Conservation (phyloP, 1,140 invertebrate species). For the Glomeris maerens region DNA sequence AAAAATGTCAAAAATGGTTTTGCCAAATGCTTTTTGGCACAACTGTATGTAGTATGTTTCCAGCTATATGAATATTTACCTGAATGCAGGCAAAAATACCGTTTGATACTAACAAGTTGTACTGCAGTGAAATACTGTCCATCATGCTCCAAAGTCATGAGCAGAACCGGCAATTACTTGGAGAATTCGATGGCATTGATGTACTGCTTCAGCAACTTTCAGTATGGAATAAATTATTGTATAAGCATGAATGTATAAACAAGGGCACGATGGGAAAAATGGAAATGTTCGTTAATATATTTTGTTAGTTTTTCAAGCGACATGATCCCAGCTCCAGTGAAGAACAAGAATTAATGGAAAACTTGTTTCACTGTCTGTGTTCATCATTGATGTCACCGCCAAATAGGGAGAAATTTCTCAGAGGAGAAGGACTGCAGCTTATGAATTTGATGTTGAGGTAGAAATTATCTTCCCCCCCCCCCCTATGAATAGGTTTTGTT, state of each 20-base stretch:
- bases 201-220: conserved; percentile 87
- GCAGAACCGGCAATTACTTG: conserved; percentile 66
- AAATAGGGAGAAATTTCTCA: conserved; percentile 83
- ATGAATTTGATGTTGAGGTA: conserved; percentile 92
- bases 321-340: conserved; percentile 80
- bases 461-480: conserved; percentile 16
- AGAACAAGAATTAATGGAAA: conserved; percentile 98
- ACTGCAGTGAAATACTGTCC: conserved; percentile 88
- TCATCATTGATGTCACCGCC: conserved; percentile 72
- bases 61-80: background rate
- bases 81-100: conserved; percentile 54
- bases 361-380: conserved; percentile 90
- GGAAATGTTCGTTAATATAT: conserved; percentile 13
- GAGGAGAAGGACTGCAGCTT: conserved; percentile 86
- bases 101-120: conserved; percentile 93
- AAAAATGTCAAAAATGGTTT: too few species aligned
- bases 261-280: conserved; percentile 1
- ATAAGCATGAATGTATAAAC: conserved; percentile 9
- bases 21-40: too few species aligned
- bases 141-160: conserved; percentile 83
- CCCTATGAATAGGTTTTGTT: too few species aligned
- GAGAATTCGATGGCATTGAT: conserved; percentile 91
- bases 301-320: conserved; percentile 70
- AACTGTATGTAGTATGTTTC: too few species aligned
- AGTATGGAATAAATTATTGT: conserved; percentile 38